These are phyloP conservation scores for Tor tambroides DNA, from an alignment of 2,113 vertebrate genomes.

Conservation along the genomic window DNA sequence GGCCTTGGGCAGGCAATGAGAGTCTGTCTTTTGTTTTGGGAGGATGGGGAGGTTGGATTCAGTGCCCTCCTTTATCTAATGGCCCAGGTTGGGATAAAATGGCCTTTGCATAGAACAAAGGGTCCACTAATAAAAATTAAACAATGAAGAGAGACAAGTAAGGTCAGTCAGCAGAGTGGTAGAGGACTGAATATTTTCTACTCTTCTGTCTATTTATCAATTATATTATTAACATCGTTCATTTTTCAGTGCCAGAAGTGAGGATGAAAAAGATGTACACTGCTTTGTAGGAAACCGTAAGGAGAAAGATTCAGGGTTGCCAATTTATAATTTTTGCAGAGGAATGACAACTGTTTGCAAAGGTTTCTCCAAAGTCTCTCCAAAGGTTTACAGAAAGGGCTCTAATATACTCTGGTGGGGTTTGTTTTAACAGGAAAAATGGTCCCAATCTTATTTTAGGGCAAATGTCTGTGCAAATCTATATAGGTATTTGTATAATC, in stretches of 20 bases:
- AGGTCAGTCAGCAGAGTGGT: slow-evolving; percentile 32
- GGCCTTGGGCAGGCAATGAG: slow-evolving; percentile 35
- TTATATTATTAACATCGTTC: slow-evolving; percentile 2
- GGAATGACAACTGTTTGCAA: background rate
- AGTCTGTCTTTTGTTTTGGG: slow-evolving; percentile 50
- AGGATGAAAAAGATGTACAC: slow-evolving; percentile 7
- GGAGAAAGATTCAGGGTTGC: slow-evolving; percentile 16
- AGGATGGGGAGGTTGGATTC: slow-evolving; percentile 42
- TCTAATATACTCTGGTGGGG: background rate
- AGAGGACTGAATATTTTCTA: background rate
- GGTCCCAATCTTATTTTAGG: background rate
- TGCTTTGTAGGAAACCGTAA: background rate
- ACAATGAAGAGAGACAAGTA: slow-evolving; percentile 34
- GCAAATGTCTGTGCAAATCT: background rate
- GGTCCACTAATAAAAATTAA: slow-evolving; percentile 39
- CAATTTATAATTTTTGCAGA: background rate
- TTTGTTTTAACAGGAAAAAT: background rate
- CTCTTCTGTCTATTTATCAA: slow-evolving; percentile 37
- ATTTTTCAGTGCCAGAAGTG: background rate
- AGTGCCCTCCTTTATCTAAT: slow-evolving; percentile 34
- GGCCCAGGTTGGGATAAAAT: slow-evolving; percentile 36
- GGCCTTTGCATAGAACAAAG: slow-evolving; percentile 44
- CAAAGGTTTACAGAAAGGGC: background rate
- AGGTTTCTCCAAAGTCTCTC: background rate
- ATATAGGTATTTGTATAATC: background rate